Evolutionary conservation across 2,113 vertebrate genomes (phyloP).

Genomic region (Myiopsitta monachus): DNA sequence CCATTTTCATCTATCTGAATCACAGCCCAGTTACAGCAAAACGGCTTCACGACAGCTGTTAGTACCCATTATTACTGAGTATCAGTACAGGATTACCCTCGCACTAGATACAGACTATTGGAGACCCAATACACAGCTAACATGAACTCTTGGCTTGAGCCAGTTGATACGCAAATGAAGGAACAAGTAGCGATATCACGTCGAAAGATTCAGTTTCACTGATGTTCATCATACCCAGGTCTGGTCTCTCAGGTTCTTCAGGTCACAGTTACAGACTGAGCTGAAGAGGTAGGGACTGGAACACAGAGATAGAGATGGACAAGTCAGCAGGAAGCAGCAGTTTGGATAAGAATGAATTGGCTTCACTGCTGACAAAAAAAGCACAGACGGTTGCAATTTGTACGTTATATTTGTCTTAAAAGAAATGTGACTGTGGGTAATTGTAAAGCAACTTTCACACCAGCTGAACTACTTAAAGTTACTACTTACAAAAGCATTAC

Average conservation of each 20-base stretch:
- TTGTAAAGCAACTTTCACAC: background rate
- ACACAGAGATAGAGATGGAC: accelerated
- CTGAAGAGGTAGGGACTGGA: background rate
- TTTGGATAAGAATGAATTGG: accelerated
- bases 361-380: background rate
- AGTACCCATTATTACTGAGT: accelerated
- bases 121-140: background rate
- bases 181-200: background rate
- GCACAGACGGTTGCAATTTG: background rate
- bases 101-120: background rate
- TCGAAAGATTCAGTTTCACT: background rate
- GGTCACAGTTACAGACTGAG: background rate
- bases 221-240: background rate
- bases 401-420: background rate
- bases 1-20: background rate
- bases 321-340: background rate
- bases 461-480: background rate
- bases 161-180: background rate
- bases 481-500: background rate
- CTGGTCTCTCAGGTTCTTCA: background rate
- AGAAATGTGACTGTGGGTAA: background rate
- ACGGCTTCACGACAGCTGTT: background rate
- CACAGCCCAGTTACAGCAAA: background rate
- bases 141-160: accelerated
- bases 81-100: background rate